phyloP scores from a whole-genome alignment of 2,888 invertebrate species.

The Ormyrus pomaceus region DNA sequence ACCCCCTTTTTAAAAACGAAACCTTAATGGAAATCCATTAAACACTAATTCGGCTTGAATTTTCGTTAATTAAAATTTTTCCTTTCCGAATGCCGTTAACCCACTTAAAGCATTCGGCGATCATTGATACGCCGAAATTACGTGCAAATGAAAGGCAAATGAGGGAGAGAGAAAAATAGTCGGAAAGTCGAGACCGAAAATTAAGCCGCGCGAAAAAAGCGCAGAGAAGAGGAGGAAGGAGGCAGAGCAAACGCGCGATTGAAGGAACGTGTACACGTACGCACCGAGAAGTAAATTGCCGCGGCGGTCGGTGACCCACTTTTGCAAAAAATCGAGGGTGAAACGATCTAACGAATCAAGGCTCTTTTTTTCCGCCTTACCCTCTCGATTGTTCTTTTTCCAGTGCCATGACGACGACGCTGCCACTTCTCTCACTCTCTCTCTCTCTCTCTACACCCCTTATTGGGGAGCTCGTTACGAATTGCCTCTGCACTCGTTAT shows the following conservation, averaged over 20 bases:
- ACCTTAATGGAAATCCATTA: too few relatives aligned
- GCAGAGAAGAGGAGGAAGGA: too few relatives aligned
- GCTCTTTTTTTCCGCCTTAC: background rate
- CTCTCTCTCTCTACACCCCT: conserved; percentile 3
- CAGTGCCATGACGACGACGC: too few relatives aligned
- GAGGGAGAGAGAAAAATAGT: background rate
- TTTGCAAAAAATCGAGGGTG: conserved; percentile 39
- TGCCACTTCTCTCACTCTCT: background rate
- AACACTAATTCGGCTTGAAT: background rate
- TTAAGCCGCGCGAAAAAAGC: background rate
- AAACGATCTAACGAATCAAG: conserved; percentile 56
- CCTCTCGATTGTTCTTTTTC: too few relatives aligned
- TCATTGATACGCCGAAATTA: background rate
- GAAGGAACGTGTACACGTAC: background rate
- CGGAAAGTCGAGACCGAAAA: background rate
- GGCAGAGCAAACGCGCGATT: too few relatives aligned
- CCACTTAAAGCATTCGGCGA: background rate
- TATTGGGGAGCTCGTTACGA: conserved; percentile 49
- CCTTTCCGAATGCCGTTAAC: background rate
- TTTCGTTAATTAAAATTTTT: conserved; percentile 24
- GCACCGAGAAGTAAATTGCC: conserved; percentile 20
- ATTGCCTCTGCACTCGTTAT: conserved; percentile 56
- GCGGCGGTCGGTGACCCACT: conserved; percentile 38
- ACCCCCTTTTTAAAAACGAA: too few relatives aligned
- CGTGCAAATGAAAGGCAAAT: background rate